A percentile compares a stretch with the other conserved stretches of the same genome.
phyloP scores from a whole-genome alignment of 2,797 vertebrate species.

The Lates japonicus region DNA sequence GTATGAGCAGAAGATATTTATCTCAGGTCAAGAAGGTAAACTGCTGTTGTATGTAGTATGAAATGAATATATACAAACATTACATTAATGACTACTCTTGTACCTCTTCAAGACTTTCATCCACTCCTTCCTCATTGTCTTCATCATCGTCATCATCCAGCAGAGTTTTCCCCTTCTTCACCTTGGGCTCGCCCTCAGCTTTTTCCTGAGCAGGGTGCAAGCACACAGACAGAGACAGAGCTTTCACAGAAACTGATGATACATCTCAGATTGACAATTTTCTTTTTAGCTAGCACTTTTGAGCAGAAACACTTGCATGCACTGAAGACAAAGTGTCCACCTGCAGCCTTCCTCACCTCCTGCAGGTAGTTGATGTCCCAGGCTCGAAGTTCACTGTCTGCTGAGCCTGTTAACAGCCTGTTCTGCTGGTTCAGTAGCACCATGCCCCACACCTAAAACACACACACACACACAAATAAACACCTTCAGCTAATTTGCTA shows the following conservation, averaged over 20 bases:
- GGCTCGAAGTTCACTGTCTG: constrained; percentile 95
- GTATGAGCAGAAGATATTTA: neutral
- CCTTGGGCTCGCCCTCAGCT: constrained; percentile 88
- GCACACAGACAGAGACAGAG: neutral
- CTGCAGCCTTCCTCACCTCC: constrained; percentile 85
- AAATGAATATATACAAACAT: neutral
- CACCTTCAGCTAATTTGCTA: neutral
- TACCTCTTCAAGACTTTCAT: constrained; percentile 87
- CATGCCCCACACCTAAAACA: constrained; percentile 93
- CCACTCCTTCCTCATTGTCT: constrained; percentile 70
- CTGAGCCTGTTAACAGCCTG: constrained; percentile 92
- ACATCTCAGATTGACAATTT: neutral
- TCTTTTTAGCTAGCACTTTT: neutral
- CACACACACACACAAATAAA: constrained; percentile 33
- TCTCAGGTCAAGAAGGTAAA: neutral
- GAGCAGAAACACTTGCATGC: neutral
- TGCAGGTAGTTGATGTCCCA: constrained; percentile 92
- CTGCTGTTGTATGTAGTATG: neutral
- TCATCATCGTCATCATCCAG: constrained; percentile 62
- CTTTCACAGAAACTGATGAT: neutral
- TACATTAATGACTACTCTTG: neutral
- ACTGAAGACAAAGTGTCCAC: neutral
- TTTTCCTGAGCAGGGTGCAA: constrained; percentile 79
- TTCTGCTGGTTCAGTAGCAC: constrained; percentile 89
- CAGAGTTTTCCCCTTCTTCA: constrained; percentile 90